Percentiles rank a stretch among this genome's conserved stretches.
phyloP scores from a whole-genome alignment of 2,888 invertebrate species.

The Epinotia demarniana region DNA sequence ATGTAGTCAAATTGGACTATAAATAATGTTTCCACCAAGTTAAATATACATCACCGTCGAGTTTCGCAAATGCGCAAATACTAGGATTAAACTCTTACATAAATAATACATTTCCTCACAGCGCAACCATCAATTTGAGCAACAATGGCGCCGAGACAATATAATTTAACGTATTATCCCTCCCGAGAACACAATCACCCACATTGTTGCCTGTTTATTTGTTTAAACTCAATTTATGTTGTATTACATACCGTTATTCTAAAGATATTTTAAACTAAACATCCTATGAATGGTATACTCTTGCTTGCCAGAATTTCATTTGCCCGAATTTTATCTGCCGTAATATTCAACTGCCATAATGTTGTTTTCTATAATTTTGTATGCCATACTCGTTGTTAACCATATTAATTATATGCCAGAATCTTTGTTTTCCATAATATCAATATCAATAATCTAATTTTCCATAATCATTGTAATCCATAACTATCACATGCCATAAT shows the following conservation, averaged over 20 bases:
- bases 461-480: too few relatives aligned
- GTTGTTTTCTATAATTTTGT: too few relatives aligned
- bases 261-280: conserved; percentile 2
- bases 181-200: conserved; percentile 32
- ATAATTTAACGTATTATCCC: conserved; percentile 38
- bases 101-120: conserved; percentile 38
- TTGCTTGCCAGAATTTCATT: too few relatives aligned
- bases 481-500: too few relatives aligned
- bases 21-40: background rate
- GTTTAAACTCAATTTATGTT: conserved; percentile 31
- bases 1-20: background rate
- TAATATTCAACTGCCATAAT: too few relatives aligned
- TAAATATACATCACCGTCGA: conserved; percentile 3
- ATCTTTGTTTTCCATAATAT: too few relatives aligned
- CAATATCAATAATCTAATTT: too few relatives aligned
- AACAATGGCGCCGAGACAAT: conserved; percentile 41
- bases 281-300: conserved; percentile 9
- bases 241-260: conserved; percentile 16
- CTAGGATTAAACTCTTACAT: conserved; percentile 36
- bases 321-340: too few relatives aligned
- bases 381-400: too few relatives aligned
- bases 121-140: conserved; percentile 43
- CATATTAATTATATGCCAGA: too few relatives aligned
- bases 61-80: conserved; percentile 23
- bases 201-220: conserved; percentile 36